These are phyloP conservation scores for Mellilla xanthometata DNA, from an alignment of 2,888 invertebrate genomes.

Conservation along the genomic window DNA sequence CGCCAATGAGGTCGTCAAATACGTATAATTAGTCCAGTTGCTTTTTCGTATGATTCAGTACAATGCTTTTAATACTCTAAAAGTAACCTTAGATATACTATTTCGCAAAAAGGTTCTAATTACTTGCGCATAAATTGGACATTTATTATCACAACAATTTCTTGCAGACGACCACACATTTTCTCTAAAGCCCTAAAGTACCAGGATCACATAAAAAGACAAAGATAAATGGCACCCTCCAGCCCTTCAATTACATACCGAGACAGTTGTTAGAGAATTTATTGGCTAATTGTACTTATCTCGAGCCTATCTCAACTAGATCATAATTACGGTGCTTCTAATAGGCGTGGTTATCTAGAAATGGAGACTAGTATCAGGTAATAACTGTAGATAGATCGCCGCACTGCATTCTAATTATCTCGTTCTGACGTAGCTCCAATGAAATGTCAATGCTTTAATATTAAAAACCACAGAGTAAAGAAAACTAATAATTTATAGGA, in stretches of 20 bases:
- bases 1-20: too few relatives aligned
- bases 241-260: constrained; percentile 32
- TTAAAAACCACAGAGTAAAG: too few relatives aligned
- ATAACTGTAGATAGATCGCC: constrained; percentile 8
- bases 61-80: too few relatives aligned
- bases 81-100: too few relatives aligned
- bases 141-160: too few relatives aligned
- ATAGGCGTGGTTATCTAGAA: constrained; percentile 26
- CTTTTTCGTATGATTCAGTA: too few relatives aligned
- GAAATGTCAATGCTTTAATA: neutral
- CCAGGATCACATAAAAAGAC: constrained; percentile 32
- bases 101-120: too few relatives aligned
- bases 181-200: neutral
- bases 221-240: constrained; percentile 27
- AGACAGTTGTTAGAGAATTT: constrained; percentile 32
- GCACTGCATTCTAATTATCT: neutral
- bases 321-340: constrained; percentile 30
- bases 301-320: constrained; percentile 24
- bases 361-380: constrained; percentile 17
- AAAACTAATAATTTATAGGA: too few relatives aligned
- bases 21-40: too few relatives aligned
- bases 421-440: neutral
- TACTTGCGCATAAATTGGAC: too few relatives aligned
- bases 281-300: constrained; percentile 31
- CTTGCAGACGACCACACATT: too few relatives aligned